Conservation (phyloP, 2,888 invertebrate species). For the Corbicula japonica region DNA sequence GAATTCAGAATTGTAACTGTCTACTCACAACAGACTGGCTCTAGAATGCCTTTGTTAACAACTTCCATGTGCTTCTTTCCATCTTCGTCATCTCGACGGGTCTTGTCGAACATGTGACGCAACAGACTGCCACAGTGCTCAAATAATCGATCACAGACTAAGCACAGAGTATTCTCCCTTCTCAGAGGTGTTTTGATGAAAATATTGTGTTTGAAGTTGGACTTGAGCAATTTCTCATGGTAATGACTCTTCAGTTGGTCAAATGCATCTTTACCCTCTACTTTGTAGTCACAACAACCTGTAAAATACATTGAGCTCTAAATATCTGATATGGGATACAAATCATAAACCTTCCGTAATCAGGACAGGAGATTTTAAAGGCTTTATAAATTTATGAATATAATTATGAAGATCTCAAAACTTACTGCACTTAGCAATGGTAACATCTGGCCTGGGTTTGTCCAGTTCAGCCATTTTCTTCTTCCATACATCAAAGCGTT, state of each 20-base stretch:
- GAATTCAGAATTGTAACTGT: neutral
- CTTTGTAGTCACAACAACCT: constrained; percentile 19
- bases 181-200: neutral
- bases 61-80: neutral
- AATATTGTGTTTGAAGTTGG: constrained; percentile 36
- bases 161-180: neutral
- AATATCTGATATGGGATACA: neutral
- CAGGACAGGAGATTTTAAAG: no score
- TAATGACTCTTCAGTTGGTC: constrained; percentile 51
- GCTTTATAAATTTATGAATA: no score
- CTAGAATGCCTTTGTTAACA: neutral
- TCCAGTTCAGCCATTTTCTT: neutral
- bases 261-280: constrained; percentile 32
- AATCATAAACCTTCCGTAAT: no score
- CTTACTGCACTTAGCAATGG: neutral
- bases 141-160: neutral
- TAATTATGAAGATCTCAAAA: neutral
- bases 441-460: neutral
- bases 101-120: neutral
- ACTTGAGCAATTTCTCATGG: constrained; percentile 40
- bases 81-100: neutral
- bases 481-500: neutral
- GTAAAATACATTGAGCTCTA: no score
- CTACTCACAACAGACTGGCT: neutral
- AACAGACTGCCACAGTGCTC: neutral